Evolutionary conservation across 1,140 invertebrate genomes (phyloP).

Genomic region (Eumeta japonica): DNA sequence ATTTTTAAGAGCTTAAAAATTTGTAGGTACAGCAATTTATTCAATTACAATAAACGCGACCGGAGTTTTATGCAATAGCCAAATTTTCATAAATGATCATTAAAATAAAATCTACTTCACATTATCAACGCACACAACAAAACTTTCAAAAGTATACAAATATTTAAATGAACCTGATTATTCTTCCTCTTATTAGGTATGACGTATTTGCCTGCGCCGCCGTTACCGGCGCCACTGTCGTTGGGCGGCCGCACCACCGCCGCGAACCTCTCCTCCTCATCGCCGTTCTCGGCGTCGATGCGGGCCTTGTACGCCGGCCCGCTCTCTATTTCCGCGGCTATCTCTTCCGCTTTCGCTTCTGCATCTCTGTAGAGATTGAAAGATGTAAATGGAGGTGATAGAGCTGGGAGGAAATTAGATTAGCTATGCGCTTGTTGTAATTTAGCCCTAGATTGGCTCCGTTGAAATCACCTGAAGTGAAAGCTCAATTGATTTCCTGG

Average conservation of each 20-base stretch:
- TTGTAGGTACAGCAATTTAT: not conserved
- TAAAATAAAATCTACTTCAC: too few species aligned
- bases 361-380: slow-evolving; percentile 68
- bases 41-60: not conserved
- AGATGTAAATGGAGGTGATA: too few species aligned
- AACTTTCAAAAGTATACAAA: too few species aligned
- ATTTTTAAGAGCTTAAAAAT: not conserved
- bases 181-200: slow-evolving; percentile 75
- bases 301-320: slow-evolving; percentile 77
- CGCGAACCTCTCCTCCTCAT: slow-evolving; percentile 84
- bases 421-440: too few species aligned
- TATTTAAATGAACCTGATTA: slow-evolving; percentile 51
- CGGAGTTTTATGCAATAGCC: too few species aligned
- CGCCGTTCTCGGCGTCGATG: slow-evolving; percentile 85
- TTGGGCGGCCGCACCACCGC: slow-evolving; percentile 64
- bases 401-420: too few species aligned
- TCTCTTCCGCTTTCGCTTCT: slow-evolving; percentile 80
- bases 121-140: too few species aligned
- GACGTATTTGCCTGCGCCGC: slow-evolving; percentile 68
- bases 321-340: slow-evolving; percentile 87
- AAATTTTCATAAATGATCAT: too few species aligned
- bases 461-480: too few species aligned
- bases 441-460: too few species aligned
- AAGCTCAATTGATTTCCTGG: too few species aligned
- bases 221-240: slow-evolving; percentile 14